Evolutionary conservation across 1,140 invertebrate genomes (phyloP), one percentile per base, ranked within the genome.

Genomic region (Macrobrachium rosenbergii): DNA sequence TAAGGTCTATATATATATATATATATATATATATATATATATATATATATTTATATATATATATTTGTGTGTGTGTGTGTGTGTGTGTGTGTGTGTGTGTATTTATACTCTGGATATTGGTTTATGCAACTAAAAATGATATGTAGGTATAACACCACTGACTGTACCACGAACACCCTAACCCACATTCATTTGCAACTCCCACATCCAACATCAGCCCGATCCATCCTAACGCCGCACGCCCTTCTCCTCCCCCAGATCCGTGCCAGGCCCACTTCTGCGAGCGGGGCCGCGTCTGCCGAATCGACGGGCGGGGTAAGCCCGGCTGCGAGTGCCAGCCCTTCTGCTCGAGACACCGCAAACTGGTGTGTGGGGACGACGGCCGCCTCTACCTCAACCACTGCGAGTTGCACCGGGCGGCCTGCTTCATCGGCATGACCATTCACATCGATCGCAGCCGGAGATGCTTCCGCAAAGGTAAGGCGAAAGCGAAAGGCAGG

Each of bases 351-450:
- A 92, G 92, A 88, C 94, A 94, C 91, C 92, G 92, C 85, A 93
- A 94, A 85, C 91, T 92, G 16, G 95, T 96, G 64, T 96, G 95
- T 91, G 95, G 95, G n/a, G 94, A 95, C 12, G 95, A 96, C 91
- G 95, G 95, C 3, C 93, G 93, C 77, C 92, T 95, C 63, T 96
- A 96, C 91, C 93, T 94, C 17, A 96, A 95, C 91, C 95, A 96
- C 91, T 96, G 96, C 91, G 95, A 96, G 90, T 92, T 96, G 63
- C 95, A 96, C 91, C 92, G 95, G 67, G 93, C 94, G 2, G 94
- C 95, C 19, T 96, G 96, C 91, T 91, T 94, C 14, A 92, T 92
- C n/a, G 92, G 93, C 2, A 92, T 91, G 19, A 92, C 93, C 73
- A 94, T 96, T 69, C 93, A 93, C 77, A 93, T 95, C 17, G 93